Evolutionary conservation across 30 jellyfish, hydroid and myxozoan species (phyloP).

Genomic region (Aurelia aurita): DNA sequence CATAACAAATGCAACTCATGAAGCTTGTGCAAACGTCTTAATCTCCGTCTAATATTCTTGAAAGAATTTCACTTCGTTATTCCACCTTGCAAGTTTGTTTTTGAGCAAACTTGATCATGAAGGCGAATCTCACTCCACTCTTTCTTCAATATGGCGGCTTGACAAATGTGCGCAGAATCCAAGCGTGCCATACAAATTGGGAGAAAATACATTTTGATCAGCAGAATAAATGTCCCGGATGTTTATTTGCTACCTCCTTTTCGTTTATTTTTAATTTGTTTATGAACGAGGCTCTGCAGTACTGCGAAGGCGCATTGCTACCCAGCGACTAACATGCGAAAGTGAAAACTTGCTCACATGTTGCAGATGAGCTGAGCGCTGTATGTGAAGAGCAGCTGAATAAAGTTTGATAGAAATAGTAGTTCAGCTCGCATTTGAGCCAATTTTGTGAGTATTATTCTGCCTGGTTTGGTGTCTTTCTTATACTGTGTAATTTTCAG

Average conservation of each 20-base stretch:
- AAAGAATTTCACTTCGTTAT: not conserved
- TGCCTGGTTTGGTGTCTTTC: no score
- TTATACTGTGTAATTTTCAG: no score
- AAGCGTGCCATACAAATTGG: conserved; percentile 33
- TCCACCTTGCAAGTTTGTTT: not conserved
- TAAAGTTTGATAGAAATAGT: no score
- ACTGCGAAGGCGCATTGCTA: not conserved
- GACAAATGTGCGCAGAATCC: conserved; percentile 56
- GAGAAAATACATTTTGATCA: conserved; percentile 57
- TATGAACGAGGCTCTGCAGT: not conserved
- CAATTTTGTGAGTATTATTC: no score
- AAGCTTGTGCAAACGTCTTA: conserved; percentile 8
- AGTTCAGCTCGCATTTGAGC: no score
- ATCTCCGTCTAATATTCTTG: not conserved
- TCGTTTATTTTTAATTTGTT: not conserved
- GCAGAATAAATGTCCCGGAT: conserved; percentile 40
- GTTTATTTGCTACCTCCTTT: not conserved
- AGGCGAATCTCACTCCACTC: not conserved
- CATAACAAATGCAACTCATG: conserved; percentile 72
- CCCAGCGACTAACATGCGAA: not conserved
- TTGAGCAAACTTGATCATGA: not conserved
- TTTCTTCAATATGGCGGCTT: conserved; percentile 69
- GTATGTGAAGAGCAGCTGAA: no score
- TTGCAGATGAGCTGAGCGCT: no score
- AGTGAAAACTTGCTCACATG: not conserved